Conservation (phyloP, 2,797 vertebrate genomes). For the Aldrovandia affinis region DNA sequence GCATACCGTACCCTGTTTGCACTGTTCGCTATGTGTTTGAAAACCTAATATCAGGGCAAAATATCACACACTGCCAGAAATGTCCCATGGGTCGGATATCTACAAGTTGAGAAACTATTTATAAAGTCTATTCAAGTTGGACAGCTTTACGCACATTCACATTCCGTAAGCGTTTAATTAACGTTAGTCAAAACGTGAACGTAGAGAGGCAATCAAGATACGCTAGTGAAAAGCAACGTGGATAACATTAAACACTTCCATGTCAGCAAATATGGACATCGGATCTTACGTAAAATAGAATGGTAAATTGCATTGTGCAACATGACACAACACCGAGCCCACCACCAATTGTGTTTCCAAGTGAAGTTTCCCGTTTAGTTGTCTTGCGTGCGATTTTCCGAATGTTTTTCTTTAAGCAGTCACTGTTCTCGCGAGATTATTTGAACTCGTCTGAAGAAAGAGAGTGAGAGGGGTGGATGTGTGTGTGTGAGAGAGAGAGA, state of each 20-base stretch:
- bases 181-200: no score
- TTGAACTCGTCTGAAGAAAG: conserved; percentile 63
- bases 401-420: not conserved
- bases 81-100: not conserved
- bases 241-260: not conserved
- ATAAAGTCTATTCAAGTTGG: no score
- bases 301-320: no score
- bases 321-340: not conserved
- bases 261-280: not conserved
- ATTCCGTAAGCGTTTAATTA: no score
- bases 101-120: no score
- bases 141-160: no score
- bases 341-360: not conserved
- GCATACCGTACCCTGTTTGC: not conserved
- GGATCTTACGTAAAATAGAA: not conserved
- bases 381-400: conserved; percentile 22
- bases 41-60: not conserved
- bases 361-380: not conserved
- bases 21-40: not conserved
- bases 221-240: not conserved
- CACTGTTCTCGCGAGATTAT: conserved; percentile 69
- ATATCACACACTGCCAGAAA: not conserved
- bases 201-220: no score
- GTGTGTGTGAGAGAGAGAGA: conserved; percentile 49
- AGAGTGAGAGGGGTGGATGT: conserved; percentile 59